A percentile compares a stretch with the other conserved stretches of the same genome.
Conservation (phyloP, 2,888 invertebrate genomes). For the Zele albiditarsus region DNA sequence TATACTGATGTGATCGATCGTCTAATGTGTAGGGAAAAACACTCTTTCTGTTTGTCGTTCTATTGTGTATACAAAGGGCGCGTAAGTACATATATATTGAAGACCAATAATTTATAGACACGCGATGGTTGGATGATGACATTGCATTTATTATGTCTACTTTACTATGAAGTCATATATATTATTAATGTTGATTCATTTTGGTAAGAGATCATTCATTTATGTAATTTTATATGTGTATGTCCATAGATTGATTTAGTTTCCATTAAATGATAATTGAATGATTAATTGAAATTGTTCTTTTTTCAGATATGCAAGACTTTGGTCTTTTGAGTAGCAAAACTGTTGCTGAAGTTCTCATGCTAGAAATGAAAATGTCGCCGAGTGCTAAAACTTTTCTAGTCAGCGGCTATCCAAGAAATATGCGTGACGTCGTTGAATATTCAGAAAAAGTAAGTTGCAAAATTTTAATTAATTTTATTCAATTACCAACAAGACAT, state of each 20-base stretch:
- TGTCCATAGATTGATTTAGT: too few species aligned
- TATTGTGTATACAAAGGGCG: conserved; percentile 16
- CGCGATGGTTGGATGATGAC: too few species aligned
- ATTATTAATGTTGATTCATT: too few species aligned
- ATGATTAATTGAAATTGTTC: too few species aligned
- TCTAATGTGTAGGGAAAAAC: conserved; percentile 17
- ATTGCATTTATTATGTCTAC: too few species aligned
- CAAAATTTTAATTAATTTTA: conserved; percentile 9
- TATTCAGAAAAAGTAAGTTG: conserved; percentile 88
- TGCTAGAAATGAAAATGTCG: conserved; percentile 95
- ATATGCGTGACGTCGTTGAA: conserved; percentile 93
- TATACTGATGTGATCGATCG: conserved; percentile 41
- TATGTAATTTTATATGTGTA: too few species aligned
- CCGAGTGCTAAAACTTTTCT: conserved; percentile 90
- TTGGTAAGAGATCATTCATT: too few species aligned
- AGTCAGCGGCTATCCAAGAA: conserved; percentile 91
- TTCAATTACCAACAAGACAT: not conserved
- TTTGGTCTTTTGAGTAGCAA: conserved; percentile 89
- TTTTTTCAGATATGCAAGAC: conserved; percentile 85
- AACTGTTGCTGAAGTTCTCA: conserved; percentile 90
- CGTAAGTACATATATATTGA: too few species aligned
- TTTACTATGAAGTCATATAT: too few species aligned
- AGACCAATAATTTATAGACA: too few species aligned
- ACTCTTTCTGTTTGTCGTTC: conserved; percentile 28
- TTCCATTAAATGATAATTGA: too few species aligned